Evolutionary conservation across 2,888 invertebrate genomes (phyloP).

Genomic region (Sarcophaga variegata): DNA sequence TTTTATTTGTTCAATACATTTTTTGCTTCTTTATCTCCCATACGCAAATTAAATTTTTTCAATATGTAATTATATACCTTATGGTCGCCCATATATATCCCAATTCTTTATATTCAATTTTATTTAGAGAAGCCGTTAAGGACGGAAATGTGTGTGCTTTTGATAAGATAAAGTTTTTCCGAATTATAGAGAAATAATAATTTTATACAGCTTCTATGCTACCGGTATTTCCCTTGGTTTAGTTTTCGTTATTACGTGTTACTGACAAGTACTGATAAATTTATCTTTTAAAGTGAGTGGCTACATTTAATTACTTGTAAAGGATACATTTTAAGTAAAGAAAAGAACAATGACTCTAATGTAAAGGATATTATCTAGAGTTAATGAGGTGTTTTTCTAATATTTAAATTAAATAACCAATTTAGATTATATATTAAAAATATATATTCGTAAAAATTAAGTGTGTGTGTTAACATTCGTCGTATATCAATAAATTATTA

Average conservation of each 20-base stretch:
- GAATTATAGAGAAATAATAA: slow-evolving; percentile 10
- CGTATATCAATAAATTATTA: too few species aligned
- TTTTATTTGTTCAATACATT: slow-evolving; percentile 1
- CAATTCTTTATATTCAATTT: slow-evolving; percentile 22
- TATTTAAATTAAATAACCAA: too few species aligned
- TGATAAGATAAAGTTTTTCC: slow-evolving; percentile 46
- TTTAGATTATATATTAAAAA: too few species aligned
- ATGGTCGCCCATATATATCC: neutral
- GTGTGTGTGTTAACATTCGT: too few species aligned
- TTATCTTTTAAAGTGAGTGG: neutral
- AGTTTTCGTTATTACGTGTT: slow-evolving; percentile 14
- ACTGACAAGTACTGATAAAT: neutral
- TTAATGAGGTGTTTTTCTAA: too few species aligned
- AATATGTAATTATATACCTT: slow-evolving; percentile 18
- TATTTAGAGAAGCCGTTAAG: slow-evolving; percentile 26
- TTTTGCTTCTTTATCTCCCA: slow-evolving; percentile 11
- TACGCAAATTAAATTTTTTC: slow-evolving; percentile 18
- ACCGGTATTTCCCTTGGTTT: neutral
- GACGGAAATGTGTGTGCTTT: slow-evolving; percentile 8
- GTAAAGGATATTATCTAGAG: too few species aligned
- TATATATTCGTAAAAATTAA: too few species aligned
- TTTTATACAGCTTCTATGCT: neutral
- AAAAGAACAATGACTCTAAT: too few species aligned
- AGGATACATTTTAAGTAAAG: too few species aligned
- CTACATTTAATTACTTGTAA: neutral